Evolutionary conservation across 2,797 vertebrate species (phyloP).

Genomic region (Furcifer pardalis): DNA sequence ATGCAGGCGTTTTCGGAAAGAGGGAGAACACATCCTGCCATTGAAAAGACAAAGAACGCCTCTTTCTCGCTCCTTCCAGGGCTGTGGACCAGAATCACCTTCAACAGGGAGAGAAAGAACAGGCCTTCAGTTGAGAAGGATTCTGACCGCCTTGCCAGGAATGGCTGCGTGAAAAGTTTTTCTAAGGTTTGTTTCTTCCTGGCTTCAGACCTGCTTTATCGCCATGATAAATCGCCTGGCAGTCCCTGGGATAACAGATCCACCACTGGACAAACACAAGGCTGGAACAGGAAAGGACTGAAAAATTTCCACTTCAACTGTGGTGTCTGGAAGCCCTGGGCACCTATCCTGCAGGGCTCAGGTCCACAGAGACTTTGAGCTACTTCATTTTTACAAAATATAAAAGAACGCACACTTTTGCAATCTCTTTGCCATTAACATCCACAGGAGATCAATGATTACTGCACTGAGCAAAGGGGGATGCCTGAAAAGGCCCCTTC

Average conservation of each 20-base stretch:
- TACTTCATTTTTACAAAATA: not conserved
- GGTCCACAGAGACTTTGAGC: not conserved
- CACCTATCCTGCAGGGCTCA: not conserved
- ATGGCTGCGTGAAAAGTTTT: not conserved
- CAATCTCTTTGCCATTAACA: too few relatives aligned
- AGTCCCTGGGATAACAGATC: constrained; percentile 31
- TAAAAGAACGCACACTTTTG: not conserved
- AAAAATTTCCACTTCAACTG: constrained; percentile 26
- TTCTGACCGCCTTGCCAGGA: constrained; percentile 6
- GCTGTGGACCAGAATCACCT: constrained; percentile 1
- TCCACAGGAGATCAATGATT: not conserved
- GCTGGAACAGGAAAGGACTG: not conserved
- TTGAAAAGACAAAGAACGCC: not conserved
- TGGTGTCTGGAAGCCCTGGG: not conserved
- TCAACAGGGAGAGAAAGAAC: constrained; percentile 23
- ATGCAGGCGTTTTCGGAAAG: not conserved
- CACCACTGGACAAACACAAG: not conserved
- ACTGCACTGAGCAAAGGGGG: not conserved
- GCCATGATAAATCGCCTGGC: constrained; percentile 36
- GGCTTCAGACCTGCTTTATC: not conserved
- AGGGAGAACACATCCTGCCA: constrained; percentile 26
- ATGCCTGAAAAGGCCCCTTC: too few relatives aligned
- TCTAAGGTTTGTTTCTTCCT: constrained; percentile 30
- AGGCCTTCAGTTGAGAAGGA: constrained; percentile 14
- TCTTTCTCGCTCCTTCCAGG: not conserved